These are phyloP conservation scores for Cryptus viduatorius DNA, from an alignment of 2,888 invertebrate genomes.

Conservation along the genomic window DNA sequence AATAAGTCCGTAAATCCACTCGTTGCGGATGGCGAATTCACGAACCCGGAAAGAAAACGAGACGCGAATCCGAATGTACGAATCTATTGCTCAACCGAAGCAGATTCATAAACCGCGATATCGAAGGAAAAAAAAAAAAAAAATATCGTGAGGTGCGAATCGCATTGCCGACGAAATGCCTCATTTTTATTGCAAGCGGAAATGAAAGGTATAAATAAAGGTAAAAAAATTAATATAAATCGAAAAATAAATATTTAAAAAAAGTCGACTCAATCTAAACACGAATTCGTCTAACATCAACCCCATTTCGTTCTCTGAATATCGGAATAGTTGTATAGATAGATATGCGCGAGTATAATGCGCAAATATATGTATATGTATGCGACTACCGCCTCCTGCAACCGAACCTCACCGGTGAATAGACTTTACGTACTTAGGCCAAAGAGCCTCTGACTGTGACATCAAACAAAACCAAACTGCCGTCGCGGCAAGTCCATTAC, in stretches of 20 bases:
- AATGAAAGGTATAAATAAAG: not conserved
- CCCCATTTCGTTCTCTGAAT: not conserved
- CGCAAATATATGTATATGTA: not conserved
- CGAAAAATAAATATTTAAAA: too few species aligned
- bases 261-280: not conserved
- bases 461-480: not conserved
- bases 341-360: not conserved
- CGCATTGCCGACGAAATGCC: not conserved
- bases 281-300: not conserved
- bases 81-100: not conserved
- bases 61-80: not conserved
- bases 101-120: not conserved
- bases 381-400: not conserved
- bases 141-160: not conserved
- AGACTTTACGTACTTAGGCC: conserved; percentile 11
- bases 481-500: conserved; percentile 5
- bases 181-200: not conserved
- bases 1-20: not conserved
- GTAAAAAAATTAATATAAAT: too few species aligned
- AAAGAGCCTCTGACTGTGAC: conserved; percentile 15
- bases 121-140: not conserved
- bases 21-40: not conserved
- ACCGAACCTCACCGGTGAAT: conserved; percentile 15
- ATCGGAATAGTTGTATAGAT: not conserved
- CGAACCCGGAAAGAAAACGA: not conserved